These are phyloP conservation scores for Festucalex cinctus DNA, from an alignment of 2,113 vertebrate genomes.

Conservation along the genomic window DNA sequence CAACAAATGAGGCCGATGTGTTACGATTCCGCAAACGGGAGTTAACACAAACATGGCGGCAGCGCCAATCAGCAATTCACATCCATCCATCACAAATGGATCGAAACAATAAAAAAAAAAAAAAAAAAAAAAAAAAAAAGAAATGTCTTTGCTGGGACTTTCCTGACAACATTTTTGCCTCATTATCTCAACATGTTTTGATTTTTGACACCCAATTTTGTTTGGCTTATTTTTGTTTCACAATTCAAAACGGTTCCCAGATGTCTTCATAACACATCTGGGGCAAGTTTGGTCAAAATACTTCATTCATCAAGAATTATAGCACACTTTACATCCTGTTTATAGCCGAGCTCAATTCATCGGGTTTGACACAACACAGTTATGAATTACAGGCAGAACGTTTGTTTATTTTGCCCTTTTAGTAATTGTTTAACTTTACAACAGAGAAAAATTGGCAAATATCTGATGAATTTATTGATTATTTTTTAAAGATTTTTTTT, in stretches of 20 bases:
- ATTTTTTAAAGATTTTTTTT: no score
- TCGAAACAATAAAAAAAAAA: neutral
- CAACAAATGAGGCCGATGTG: constrained; percentile 69
- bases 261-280: neutral
- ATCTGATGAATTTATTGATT: no score
- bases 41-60: constrained; percentile 12
- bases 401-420: no score
- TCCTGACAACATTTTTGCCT: constrained; percentile 10
- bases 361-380: no score
- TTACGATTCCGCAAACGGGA: constrained; percentile 33
- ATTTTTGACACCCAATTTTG: neutral
- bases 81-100: neutral
- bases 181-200: neutral
- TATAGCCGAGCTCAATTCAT: neutral
- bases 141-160: constrained; percentile 3
- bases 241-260: neutral
- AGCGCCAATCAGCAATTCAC: neutral
- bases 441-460: no score
- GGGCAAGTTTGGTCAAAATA: neutral
- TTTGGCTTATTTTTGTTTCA: neutral
- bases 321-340: neutral
- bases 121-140: neutral
- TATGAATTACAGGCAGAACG: no score
- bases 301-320: neutral
- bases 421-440: no score